These are phyloP conservation scores for Meteorus colon DNA, from an alignment of 2,888 invertebrate genomes.

Conservation along the genomic window DNA sequence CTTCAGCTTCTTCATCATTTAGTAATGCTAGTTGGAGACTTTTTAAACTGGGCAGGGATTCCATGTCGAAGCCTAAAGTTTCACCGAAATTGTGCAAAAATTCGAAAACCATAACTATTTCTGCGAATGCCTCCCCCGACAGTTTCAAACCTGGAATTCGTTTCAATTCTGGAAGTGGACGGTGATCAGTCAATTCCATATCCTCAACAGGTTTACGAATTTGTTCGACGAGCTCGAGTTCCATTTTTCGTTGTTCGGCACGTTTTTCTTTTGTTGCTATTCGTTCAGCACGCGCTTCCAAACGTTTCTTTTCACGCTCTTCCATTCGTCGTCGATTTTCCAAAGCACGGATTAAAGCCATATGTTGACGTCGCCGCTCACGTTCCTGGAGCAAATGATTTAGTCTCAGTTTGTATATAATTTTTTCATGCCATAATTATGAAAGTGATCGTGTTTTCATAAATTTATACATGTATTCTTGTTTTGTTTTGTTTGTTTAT, in stretches of 20 bases:
- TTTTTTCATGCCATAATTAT: not conserved
- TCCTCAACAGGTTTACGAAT: constrained; percentile 94
- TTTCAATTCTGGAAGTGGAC: constrained; percentile 81
- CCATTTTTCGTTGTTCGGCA: constrained; percentile 81
- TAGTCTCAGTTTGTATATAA: constrained; percentile 27
- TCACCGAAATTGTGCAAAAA: constrained; percentile 97
- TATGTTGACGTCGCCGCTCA: constrained; percentile 92
- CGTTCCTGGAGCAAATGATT: constrained; percentile 79
- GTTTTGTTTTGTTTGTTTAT: too few species aligned
- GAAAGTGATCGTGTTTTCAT: not conserved
- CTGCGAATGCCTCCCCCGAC: constrained; percentile 91
- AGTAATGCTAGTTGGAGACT: constrained; percentile 90
- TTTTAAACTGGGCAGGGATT: constrained; percentile 89
- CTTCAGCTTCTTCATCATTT: constrained; percentile 86
- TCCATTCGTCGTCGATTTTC: constrained; percentile 91
- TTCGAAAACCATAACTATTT: constrained; percentile 95
- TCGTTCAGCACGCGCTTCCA: constrained; percentile 87
- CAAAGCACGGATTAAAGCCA: constrained; percentile 89
- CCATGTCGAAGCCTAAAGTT: constrained; percentile 94
- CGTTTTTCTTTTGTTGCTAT: constrained; percentile 89
- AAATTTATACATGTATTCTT: not conserved
- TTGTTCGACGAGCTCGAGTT: constrained; percentile 81
- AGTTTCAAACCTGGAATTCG: constrained; percentile 87
- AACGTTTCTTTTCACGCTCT: constrained; percentile 86
- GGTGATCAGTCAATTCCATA: constrained; percentile 86